phyloP scores from a whole-genome alignment of 2,888 invertebrate species.

The Microplitis manilae region DNA sequence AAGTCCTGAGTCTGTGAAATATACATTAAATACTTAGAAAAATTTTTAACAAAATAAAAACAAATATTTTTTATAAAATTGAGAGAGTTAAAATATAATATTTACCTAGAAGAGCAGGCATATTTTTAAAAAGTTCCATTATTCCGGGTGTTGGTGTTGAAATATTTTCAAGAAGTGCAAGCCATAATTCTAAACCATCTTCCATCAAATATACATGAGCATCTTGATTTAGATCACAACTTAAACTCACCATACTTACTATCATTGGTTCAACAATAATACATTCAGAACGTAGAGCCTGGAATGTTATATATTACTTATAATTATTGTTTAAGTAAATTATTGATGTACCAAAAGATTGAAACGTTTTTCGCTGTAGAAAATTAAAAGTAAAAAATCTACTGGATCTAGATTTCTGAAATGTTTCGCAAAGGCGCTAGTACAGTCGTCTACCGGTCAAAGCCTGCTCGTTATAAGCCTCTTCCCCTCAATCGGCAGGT shows the following conservation, averaged over 20 bases:
- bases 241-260: slow-evolving; percentile 79
- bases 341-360: neutral
- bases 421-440: too few relatives aligned
- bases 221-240: slow-evolving; percentile 84
- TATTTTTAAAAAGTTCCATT: slow-evolving; percentile 82
- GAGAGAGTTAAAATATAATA: slow-evolving; percentile 37
- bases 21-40: neutral
- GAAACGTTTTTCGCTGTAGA: too few relatives aligned
- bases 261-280: slow-evolving; percentile 73
- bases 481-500: too few relatives aligned
- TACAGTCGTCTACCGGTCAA: too few relatives aligned
- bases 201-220: slow-evolving; percentile 92
- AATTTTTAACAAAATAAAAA: neutral
- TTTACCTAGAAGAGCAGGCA: slow-evolving; percentile 82
- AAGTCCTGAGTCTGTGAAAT: slow-evolving; percentile 24
- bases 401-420: too few relatives aligned
- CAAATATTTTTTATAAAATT: neutral
- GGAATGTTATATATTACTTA: slow-evolving; percentile 12
- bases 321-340: neutral
- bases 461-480: too few relatives aligned
- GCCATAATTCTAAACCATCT: slow-evolving; percentile 93
- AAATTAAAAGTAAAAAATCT: too few relatives aligned
- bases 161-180: slow-evolving; percentile 85
- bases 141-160: slow-evolving; percentile 77
- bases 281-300: slow-evolving; percentile 74